phyloP scores from a whole-genome alignment of 1,140 invertebrate genomes.

The Diorhabda carinulata region DNA sequence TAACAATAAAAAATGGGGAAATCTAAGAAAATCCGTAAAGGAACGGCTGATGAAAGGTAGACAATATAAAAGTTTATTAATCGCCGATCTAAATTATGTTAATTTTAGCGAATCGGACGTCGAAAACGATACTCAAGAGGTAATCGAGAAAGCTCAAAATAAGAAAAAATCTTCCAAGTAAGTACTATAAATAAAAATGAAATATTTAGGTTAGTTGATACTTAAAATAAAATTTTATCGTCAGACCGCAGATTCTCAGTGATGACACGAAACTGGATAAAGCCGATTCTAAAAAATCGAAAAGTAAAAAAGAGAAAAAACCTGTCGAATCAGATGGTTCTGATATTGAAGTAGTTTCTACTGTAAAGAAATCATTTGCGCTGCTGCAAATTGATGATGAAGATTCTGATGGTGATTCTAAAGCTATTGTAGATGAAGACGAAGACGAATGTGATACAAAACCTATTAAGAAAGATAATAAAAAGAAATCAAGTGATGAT shows the following conservation, averaged over 20 bases:
- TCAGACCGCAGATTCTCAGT: constrained; percentile 38
- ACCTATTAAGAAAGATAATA: constrained; percentile 53
- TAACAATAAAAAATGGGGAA: constrained; percentile 58
- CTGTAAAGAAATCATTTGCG: constrained; percentile 44
- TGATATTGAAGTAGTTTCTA: constrained; percentile 42
- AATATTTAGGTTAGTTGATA: constrained; percentile 33
- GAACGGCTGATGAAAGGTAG: constrained; percentile 62
- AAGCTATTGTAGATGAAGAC: constrained; percentile 38
- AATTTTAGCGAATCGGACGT: constrained; percentile 40
- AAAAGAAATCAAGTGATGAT: constrained; percentile 54
- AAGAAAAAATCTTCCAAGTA: constrained; percentile 44
- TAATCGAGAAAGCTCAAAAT: constrained; percentile 32
- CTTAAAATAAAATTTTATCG: constrained; percentile 7
- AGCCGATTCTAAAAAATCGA: constrained; percentile 43
- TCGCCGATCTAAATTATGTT: constrained; percentile 12
- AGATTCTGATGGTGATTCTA: constrained; percentile 46
- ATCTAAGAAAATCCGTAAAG: constrained; percentile 65
- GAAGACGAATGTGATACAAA: constrained; percentile 49
- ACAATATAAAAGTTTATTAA: not conserved
- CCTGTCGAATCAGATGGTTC: constrained; percentile 46
- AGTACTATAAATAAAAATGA: constrained; percentile 27
- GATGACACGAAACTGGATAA: constrained; percentile 42
- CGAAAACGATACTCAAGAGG: constrained; percentile 38
- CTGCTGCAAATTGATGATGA: constrained; percentile 48
- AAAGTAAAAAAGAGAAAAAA: constrained; percentile 46